Conservation (phyloP, 2,888 invertebrate genomes). For the Cremastobaeus sp. region DNA sequence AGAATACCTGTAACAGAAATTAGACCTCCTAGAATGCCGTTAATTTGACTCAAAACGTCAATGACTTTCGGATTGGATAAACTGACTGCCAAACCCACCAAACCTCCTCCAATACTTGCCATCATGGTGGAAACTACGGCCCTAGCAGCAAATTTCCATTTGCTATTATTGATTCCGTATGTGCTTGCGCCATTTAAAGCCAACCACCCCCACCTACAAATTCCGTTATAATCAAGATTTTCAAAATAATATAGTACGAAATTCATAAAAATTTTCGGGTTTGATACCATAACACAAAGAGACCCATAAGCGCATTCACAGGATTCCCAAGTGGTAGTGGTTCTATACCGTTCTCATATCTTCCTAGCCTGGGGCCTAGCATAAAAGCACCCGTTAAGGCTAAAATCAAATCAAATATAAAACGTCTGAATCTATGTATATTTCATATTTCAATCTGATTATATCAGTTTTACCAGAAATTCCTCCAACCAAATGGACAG, state of each 20-base stretch:
- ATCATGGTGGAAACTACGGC: slow-evolving; percentile 95
- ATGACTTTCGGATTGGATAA: slow-evolving; percentile 84
- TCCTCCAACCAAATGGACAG: slow-evolving; percentile 92
- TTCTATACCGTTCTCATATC: slow-evolving; percentile 87
- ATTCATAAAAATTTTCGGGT: no score
- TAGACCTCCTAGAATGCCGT: slow-evolving; percentile 91
- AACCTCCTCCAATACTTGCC: slow-evolving; percentile 93
- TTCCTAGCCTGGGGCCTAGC: slow-evolving; percentile 91
- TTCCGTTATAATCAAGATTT: no score
- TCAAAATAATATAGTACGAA: no score
- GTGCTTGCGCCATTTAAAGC: slow-evolving; percentile 96
- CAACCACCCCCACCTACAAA: slow-evolving; percentile 91
- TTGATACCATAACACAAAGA: slow-evolving; percentile 92
- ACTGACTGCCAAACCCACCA: slow-evolving; percentile 82
- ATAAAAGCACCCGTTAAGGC: slow-evolving; percentile 93
- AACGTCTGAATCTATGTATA: neutral
- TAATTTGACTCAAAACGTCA: slow-evolving; percentile 91
- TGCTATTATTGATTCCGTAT: slow-evolving; percentile 88
- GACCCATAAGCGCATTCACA: slow-evolving; percentile 93
- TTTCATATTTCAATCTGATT: no score
- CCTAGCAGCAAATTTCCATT: slow-evolving; percentile 94
- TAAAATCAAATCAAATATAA: slow-evolving; percentile 62
- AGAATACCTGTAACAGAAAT: slow-evolving; percentile 91
- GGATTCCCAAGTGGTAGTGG: slow-evolving; percentile 91
- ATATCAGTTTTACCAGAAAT: slow-evolving; percentile 78